Conservation (phyloP, 2,888 invertebrate species). For the Tineola bisselliella region DNA sequence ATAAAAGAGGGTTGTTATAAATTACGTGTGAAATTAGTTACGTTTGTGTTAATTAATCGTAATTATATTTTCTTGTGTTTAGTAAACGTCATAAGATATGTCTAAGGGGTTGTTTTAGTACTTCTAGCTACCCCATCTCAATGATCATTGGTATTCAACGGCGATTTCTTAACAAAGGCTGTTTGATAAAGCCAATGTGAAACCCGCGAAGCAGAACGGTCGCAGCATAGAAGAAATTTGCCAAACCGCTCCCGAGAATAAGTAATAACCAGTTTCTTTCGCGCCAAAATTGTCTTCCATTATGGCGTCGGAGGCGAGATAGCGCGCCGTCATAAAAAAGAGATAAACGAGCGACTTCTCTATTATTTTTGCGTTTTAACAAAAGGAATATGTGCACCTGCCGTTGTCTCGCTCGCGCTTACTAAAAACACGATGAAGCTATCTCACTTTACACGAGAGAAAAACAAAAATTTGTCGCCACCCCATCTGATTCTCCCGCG, state of each 20-base stretch:
- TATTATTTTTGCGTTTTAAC: slow-evolving; percentile 68
- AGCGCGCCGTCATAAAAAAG: slow-evolving; percentile 64
- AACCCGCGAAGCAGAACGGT: background rate
- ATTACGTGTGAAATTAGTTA: too few relatives aligned
- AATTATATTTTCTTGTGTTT: too few relatives aligned
- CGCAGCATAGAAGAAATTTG: slow-evolving; percentile 25
- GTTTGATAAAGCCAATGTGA: background rate
- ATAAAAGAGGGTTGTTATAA: too few relatives aligned
- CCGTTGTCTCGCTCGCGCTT: slow-evolving; percentile 47
- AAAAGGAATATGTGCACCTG: slow-evolving; percentile 64
- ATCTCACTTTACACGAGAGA: slow-evolving; percentile 42
- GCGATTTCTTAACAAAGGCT: too few relatives aligned
- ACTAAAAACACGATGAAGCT: slow-evolving; percentile 23
- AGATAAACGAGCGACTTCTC: slow-evolving; percentile 67
- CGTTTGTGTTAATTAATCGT: too few relatives aligned
- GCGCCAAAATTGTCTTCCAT: slow-evolving; percentile 67
- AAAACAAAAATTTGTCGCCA: slow-evolving; percentile 62
- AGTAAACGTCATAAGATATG: too few relatives aligned
- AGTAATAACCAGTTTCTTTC: slow-evolving; percentile 68
- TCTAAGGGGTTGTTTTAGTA: too few relatives aligned
- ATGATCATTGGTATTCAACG: too few relatives aligned
- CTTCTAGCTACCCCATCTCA: too few relatives aligned
- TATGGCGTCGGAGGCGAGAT: slow-evolving; percentile 63
- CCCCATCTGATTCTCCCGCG: slow-evolving; percentile 36
- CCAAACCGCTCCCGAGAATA: slow-evolving; percentile 50